phyloP scores from a whole-genome alignment of 2,113 vertebrate genomes.

The Campylorhamphus procurvoides region DNA sequence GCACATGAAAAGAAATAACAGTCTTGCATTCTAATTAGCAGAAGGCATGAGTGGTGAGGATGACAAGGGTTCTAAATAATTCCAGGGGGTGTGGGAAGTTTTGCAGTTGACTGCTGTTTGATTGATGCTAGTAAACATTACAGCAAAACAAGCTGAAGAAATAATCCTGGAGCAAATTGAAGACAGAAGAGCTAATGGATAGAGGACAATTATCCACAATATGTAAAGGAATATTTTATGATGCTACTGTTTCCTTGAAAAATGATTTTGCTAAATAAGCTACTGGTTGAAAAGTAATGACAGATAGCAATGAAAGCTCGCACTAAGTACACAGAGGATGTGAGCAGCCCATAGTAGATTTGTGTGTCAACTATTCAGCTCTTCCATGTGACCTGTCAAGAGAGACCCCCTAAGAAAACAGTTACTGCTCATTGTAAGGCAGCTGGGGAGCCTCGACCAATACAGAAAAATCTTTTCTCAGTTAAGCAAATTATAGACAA shows the following conservation, averaged over 20 bases:
- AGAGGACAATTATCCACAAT: neutral
- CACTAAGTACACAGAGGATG: neutral
- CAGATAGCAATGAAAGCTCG: neutral
- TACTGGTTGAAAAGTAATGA: neutral
- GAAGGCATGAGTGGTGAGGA: neutral
- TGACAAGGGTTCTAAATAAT: neutral
- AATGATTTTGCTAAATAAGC: neutral
- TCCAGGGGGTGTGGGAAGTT: neutral
- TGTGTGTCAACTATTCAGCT: neutral
- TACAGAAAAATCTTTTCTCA: neutral
- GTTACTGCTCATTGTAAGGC: neutral
- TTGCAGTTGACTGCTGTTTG: neutral
- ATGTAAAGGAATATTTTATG: neutral
- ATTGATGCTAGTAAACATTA: neutral
- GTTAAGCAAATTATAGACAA: neutral
- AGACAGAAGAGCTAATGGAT: neutral
- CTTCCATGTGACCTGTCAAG: neutral
- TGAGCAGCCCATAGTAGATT: neutral
- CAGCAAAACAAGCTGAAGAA: conserved; percentile 8
- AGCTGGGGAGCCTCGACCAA: neutral
- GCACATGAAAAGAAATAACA: neutral
- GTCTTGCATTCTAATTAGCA: neutral
- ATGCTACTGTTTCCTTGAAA: neutral
- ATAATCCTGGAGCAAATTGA: neutral
- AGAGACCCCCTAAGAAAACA: neutral